Base-by-base conservation (phyloP, 2,888 invertebrate genomes). In the Tinea semifulvella region DNA sequence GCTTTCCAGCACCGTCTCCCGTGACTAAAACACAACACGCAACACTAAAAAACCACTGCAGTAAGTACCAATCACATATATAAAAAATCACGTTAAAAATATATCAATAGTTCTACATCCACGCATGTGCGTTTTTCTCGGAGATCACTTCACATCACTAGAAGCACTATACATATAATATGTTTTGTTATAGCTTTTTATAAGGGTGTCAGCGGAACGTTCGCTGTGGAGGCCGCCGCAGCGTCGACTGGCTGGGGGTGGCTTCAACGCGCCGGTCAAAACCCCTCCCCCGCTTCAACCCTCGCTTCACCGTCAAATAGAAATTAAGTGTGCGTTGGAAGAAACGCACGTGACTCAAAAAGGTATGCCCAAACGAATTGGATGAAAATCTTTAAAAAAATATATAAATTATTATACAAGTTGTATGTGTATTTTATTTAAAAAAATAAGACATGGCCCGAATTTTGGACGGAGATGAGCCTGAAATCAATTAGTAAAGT, bases 321-420 rank as follows among this genome's bases (percentile, higher is more conserved):
- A 79, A 77, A 77, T 79, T 76, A 77, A 77, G 74, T 79, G 73
- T 67, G 69, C 70, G 68, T 69, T 64, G 68, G 68, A 71, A 74
- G 72, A 69, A 70, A 61, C 65, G 66, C 69, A 65, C 63, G 69
- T 65, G 57, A 61, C 65, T 64, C 66, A 69, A 74, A 31, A 40
- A 40, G 40, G 22, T 40, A 22, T 4, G 11, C 5, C 31, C 14
- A 14, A 31, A 31, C 31, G 31, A 31, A 31, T 14, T 31, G 11
- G 6, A n/a, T n/a, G n/a, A n/a, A n/a, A n/a, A n/a, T n/a, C n/a
- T n/a, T n/a, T n/a, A n/a, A n/a, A n/a, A n/a, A n/a, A n/a, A n/a
- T n/a, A n/a, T n/a, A n/a, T n/a, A n/a, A n/a, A n/a, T n/a, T n/a
- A n/a, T n/a, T n/a, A n/a, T n/a, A n/a, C n/a, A n/a, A n/a, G n/a